These are phyloP conservation scores for Drosophila repletoides DNA, from an alignment of 1,140 invertebrate genomes.

Conservation along the genomic window DNA sequence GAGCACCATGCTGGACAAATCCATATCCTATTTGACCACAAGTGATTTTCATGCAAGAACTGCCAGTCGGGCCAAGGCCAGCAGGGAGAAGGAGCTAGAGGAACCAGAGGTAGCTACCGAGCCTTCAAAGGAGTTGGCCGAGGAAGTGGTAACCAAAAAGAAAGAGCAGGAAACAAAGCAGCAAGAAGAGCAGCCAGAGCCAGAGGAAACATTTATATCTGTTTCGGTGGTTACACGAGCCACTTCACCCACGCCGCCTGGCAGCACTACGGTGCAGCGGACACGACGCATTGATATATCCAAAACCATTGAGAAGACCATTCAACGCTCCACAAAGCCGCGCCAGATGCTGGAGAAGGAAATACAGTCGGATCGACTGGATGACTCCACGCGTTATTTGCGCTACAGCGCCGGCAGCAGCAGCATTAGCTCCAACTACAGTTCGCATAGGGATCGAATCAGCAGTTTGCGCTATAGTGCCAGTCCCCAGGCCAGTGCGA, in stretches of 20 bases:
- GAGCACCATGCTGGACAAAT: constrained; percentile 40
- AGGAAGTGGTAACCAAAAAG: constrained; percentile 13
- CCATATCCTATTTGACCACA: constrained; percentile 73
- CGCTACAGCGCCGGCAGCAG: constrained; percentile 84
- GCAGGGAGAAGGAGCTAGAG: constrained; percentile 63
- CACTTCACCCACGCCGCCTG: constrained; percentile 89
- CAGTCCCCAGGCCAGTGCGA: constrained; percentile 49
- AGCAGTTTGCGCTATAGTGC: constrained; percentile 79
- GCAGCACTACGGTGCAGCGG: constrained; percentile 84
- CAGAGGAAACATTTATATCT: constrained; percentile 82
- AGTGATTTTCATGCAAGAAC: constrained; percentile 75
- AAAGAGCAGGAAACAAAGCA: constrained; percentile 4
- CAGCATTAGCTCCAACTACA: constrained; percentile 85
- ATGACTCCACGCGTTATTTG: constrained; percentile 85
- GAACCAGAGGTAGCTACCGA: constrained; percentile 9
- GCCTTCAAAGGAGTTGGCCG: background rate
- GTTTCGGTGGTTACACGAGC: constrained; percentile 87
- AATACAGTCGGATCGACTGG: constrained; percentile 87
- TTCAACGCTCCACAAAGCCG: constrained; percentile 84
- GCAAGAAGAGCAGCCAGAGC: background rate
- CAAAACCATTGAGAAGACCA: constrained; percentile 87
- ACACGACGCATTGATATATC: constrained; percentile 87
- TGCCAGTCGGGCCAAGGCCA: constrained; percentile 63
- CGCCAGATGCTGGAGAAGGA: constrained; percentile 86
- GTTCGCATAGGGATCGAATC: constrained; percentile 85